Base-by-base conservation (phyloP, 2,113 vertebrate genomes). In the Otocyon megalotis region DNA sequence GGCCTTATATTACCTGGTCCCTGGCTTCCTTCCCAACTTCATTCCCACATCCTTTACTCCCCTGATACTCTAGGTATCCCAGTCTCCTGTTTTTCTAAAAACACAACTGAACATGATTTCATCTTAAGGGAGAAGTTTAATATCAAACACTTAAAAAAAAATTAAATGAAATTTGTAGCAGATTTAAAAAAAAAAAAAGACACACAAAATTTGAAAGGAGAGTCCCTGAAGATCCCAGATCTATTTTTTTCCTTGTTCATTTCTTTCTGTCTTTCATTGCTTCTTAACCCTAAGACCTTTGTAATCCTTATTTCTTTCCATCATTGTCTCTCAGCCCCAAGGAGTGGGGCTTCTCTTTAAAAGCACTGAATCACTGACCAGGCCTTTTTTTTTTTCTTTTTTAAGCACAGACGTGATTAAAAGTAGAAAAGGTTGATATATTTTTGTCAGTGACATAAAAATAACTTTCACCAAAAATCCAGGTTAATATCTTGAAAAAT, bases 1-100 rank as follows among this genome's bases (percentile, higher is more conserved):
- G 6, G 3, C 2, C 5, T 11, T 65, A 3, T 28, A 24, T 32
- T 13, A 28, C 1, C 5, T 35, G 17, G 19, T 2, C 10, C 1
- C 77, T 62, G 35, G 17, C 1, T 43, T 28, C 67, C 28, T 43
- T 50, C 60, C 26, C 32, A 32, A 20, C 15, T 8, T 86, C 50
- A 48, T 67, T 11, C 72, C 35, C 79, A n/a, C 2, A 71, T 63
- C 14, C 22, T 50, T 79, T 20, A n/a, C 22, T 63, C 43, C 30
- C 4, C 30, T 1, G 6, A 19, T 50, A 53, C 28, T 88, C 43
- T 28, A 89, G n/a, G 14, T 37, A 74, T 35, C 22, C 28, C 24
- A 16, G 71, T 60, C 30, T 69, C 37, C 22, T 37, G 8, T 30
- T 86, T 85, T 65, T 26, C 35, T 69, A 63, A 13, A 83, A 63